Percentiles rank a stretch among this genome's conserved stretches.
phyloP scores from a whole-genome alignment of 1,140 invertebrate species.

The Thaumatotibia leucotreta region DNA sequence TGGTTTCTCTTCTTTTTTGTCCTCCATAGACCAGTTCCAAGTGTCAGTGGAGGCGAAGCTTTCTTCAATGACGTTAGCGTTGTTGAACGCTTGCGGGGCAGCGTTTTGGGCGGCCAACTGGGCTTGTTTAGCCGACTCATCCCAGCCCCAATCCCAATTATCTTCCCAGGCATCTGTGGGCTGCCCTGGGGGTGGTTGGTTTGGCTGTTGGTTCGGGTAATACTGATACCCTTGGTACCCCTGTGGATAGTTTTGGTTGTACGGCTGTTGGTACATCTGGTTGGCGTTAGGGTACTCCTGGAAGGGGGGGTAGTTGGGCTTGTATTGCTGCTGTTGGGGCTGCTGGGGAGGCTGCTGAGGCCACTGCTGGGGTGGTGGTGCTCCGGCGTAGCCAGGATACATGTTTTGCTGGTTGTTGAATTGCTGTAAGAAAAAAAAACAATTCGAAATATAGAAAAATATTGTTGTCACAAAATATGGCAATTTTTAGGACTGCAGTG shows the following conservation, averaged over 20 bases:
- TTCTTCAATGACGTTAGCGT: constrained; percentile 71
- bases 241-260: constrained; percentile 60
- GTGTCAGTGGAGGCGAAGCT: constrained; percentile 63
- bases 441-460: no score
- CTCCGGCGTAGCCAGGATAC: constrained; percentile 46
- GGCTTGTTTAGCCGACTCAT: constrained; percentile 60
- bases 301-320: constrained; percentile 57
- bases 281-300: constrained; percentile 56
- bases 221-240: constrained; percentile 44
- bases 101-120: constrained; percentile 34
- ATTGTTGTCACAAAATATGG: no score
- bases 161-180: constrained; percentile 64
- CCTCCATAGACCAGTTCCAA: constrained; percentile 71
- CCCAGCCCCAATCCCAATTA: constrained; percentile 74
- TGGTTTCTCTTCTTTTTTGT: constrained; percentile 47
- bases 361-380: constrained; percentile 23
- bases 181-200: constrained; percentile 42
- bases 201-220: constrained; percentile 54
- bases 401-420: constrained; percentile 58
- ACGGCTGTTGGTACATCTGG: constrained; percentile 54
- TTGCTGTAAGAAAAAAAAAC: constrained; percentile 44
- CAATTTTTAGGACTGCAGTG: no score
- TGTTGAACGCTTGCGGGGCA: constrained; percentile 38
- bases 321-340: constrained; percentile 27
- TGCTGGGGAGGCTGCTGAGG: constrained; percentile 43